Conservation (phyloP, 2,113 vertebrate genomes). For the Thamnophis sirtalis region DNA sequence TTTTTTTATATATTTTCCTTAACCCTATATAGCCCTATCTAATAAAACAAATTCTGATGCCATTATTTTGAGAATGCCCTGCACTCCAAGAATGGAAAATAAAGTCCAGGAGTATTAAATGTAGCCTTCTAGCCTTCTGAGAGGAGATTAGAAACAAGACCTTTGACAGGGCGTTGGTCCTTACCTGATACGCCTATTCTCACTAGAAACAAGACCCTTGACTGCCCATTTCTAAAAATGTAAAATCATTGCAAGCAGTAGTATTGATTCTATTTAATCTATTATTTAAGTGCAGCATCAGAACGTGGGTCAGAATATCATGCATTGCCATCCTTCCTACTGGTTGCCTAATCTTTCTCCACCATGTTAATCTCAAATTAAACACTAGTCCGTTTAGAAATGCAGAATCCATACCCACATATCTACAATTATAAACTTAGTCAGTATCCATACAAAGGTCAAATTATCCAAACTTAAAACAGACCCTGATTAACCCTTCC, state of each 20-base stretch:
- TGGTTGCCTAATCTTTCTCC: neutral
- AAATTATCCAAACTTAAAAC: neutral
- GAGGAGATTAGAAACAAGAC: neutral
- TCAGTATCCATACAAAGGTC: neutral
- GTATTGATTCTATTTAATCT: neutral
- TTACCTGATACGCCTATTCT: no score
- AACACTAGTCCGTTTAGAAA: neutral
- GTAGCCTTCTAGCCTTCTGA: neutral
- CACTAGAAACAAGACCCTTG: neutral
- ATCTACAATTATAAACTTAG: neutral
- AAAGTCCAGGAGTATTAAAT: neutral
- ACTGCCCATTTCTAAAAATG: neutral
- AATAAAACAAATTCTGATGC: neutral
- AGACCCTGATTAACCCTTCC: neutral
- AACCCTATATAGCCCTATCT: conserved; percentile 25
- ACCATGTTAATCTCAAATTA: conserved; percentile 13
- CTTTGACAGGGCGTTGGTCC: neutral
- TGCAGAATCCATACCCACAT: neutral
- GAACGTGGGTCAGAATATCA: neutral
- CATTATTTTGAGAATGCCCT: neutral
- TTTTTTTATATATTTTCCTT: conserved; percentile 36
- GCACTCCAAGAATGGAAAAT: neutral
- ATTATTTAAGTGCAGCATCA: neutral
- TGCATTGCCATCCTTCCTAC: neutral
- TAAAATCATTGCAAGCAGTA: neutral